Evolutionary conservation across 2,888 invertebrate species (phyloP), one percentile per base, ranked within the genome.

Genomic region (Crossocerus cetratus): DNA sequence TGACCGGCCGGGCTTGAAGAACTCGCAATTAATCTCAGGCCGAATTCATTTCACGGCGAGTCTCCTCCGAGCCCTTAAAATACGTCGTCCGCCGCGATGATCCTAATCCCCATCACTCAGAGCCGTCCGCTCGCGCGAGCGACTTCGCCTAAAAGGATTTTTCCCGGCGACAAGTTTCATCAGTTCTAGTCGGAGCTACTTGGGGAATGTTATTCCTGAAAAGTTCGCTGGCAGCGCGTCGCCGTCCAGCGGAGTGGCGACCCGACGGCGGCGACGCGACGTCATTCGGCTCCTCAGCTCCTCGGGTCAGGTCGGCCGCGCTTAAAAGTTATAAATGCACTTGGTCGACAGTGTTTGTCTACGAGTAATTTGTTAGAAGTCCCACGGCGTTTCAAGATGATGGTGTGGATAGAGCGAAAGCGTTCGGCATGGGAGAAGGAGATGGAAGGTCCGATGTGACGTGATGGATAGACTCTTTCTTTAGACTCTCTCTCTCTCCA

Each of bases 241-340:
- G 60, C 62, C 60, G 49, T 74, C 66, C 63, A 44, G 59, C 60
- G 65, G 57, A 69, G 62, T 72, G 72, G 74, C 76, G 73, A 64
- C 64, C n/a, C 32, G 32, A 32, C 32, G 32, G 1, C 8, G 32
- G 8, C 32, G 32, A 32, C 32, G 8, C 32, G 32, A 4, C 32
- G 32, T 32, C 69, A 65, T 72, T 64, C 60, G 60, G 44, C 44
- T n/a, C n/a, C n/a, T n/a, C n/a, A n/a, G n/a, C n/a, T n/a, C n/a
- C n/a, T 13, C 42, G 55, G 21, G 42, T 21, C 20, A 43, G 64
- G 65, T 72, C 65, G 60, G 58, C 32, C 57, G 57, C 22, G 59
- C 70, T 73, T 73, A 70, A 73, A 73, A 73, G 58, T 73, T 73
- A 70, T 70, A 73, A 73, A 70, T 70, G 73, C 70, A 55, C 69